A percentile compares a stretch with the other conserved stretches of the same genome.
These are phyloP conservation scores for Pyrochroa serraticornis DNA, from an alignment of 2,888 invertebrate genomes.

Conservation along the genomic window DNA sequence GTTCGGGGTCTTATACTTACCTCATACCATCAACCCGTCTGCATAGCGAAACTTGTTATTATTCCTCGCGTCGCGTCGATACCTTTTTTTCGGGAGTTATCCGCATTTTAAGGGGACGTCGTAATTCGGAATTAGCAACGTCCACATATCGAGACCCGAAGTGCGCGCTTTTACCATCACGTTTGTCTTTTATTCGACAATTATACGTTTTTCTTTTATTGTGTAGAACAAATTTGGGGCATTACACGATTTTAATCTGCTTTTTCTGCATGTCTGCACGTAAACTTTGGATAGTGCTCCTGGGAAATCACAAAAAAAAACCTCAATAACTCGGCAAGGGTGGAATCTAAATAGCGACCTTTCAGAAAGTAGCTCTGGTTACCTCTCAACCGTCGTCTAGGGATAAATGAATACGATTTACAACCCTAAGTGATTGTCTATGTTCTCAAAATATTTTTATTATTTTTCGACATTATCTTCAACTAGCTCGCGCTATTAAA, in stretches of 20 bases:
- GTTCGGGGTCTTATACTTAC: slow-evolving; percentile 4
- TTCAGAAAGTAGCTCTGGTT: slow-evolving; percentile 32
- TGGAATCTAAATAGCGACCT: slow-evolving; percentile 37
- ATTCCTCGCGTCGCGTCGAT: slow-evolving; percentile 16
- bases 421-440: slow-evolving; percentile 44
- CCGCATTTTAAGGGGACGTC: slow-evolving; percentile 2
- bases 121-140: neutral
- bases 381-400: slow-evolving; percentile 36
- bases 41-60: slow-evolving; percentile 4
- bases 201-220: slow-evolving; percentile 29
- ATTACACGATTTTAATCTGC: slow-evolving; percentile 38
- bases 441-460: slow-evolving; percentile 35
- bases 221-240: slow-evolving; percentile 28
- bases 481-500: no score
- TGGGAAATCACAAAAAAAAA: slow-evolving; percentile 42
- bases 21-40: neutral
- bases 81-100: slow-evolving; percentile 12
- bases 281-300: slow-evolving; percentile 35
- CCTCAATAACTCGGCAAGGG: slow-evolving; percentile 39
- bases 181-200: slow-evolving; percentile 26
- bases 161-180: slow-evolving; percentile 8
- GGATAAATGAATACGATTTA: slow-evolving; percentile 42
- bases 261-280: slow-evolving; percentile 36
- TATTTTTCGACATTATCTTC: slow-evolving; percentile 16
- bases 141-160: neutral